Base-by-base conservation (phyloP, 2,888 invertebrate species). In the Neoaliturus tenellus region DNA sequence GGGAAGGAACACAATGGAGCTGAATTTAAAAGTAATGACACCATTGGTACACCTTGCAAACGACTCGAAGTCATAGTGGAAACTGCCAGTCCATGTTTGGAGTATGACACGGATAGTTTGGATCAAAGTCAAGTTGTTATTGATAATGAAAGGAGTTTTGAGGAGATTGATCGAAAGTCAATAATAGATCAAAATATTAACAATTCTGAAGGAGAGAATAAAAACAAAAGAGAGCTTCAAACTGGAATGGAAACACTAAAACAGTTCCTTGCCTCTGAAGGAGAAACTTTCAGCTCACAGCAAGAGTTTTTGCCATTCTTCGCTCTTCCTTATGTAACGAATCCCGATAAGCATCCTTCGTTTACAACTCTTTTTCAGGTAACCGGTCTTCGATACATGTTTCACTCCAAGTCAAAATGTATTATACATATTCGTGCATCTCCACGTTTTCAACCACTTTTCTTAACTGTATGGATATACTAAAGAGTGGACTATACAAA, bases 271-370 rank as follows among this genome's bases (percentile, higher is more conserved):
- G 90, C 89, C 71, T 90, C 89, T n/a, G 88, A 89, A 83, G 92
- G 92, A 31, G 89, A 91, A 25, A 89, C 90, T 55, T 89, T 93
- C 71, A 91, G 92, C 84, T 90, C 92, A 84, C 92, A 92, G 44
- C 90, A 91, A 55, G 92, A 93, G 83, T 91, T 93, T 85, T 89
- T 92, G 58, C 92, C 92, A 2, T 92, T 91, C 85, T 93, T 92
- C 88, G 93, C 93, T 35, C 89, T 93, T 28, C 93, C 93, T 0
- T 93, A 91, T 86, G 92, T 93, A n/a, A 90, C 91, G 35, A 91
- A 92, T 86, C 92, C 93, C 0, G 89, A 90, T 82, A 88, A 90
- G 33, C 92, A 93, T 88, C 91, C 92, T 0, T 91, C 92, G 28
- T 92, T 93, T 87, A 90, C 90, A 75, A 91, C 92, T 86, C 88